Base-by-base conservation (phyloP, 2,113 vertebrate genomes). In the Chroicocephalus ridibundus region DNA sequence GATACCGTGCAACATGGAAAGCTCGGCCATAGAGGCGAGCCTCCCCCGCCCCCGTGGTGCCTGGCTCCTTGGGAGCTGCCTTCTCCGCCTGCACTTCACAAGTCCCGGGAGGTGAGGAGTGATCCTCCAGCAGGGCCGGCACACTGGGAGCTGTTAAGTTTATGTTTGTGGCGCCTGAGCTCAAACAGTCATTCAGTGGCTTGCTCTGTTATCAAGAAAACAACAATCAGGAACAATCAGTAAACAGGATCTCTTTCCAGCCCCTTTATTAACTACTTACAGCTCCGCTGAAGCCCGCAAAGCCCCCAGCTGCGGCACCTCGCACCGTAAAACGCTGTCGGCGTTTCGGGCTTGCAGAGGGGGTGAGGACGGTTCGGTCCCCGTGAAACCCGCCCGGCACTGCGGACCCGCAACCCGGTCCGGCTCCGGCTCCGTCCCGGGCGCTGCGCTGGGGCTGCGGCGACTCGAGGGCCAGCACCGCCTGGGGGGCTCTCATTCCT, bases 131-230 rank as follows among this genome's bases (percentile, higher is more conserved):
- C 97, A 97, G 49, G 66, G 88, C 88, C 47, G 94, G 96, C 98
- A 98, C 97, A 93, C 91, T 96, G 97, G 95, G 94, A 97, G 96
- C 98, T 97, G 97, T 97, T 97, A 97, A 97, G 98, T 97, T 98
- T 98, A 97, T 98, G 98, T 98, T 98, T 98, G 97, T 98, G 98
- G 98, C 98, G 98, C 98, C 98, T 98, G 96, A 93, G 91, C 98
- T 98, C 98, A 97, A 98, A 98, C 97, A 98, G 97, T 97, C 98
- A 94, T 98, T 98, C 98, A 97, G 98, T 97, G 98, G 97, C 98
- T 98, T 92, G 93, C 96, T 96, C 85, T 78, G 95, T 98, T 98
- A 98, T 98, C 98, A 98, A 98, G 98, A 98, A 97, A 98, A 98
- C 98, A 98, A 98, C 98, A 98, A 97, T 98, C 97, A 97, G 84